phyloP scores from a whole-genome alignment of 2,113 vertebrate genomes.

The Kobus ellipsiprymnus region DNA sequence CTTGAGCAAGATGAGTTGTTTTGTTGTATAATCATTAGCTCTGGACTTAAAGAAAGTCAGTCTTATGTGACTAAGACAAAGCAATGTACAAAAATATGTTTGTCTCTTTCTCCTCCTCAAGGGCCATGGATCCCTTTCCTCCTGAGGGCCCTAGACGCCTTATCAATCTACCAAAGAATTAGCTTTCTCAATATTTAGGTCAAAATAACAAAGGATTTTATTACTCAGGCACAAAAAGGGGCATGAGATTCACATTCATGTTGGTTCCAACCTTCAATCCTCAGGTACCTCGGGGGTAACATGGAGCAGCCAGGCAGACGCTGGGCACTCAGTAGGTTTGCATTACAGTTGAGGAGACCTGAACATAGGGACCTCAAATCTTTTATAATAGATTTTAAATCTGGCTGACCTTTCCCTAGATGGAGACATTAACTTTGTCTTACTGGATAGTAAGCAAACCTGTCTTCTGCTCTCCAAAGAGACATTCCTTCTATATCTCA shows the following conservation, averaged over 20 bases:
- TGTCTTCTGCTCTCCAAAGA: neutral
- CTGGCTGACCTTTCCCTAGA: neutral
- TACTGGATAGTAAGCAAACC: neutral
- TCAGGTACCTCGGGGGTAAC: rapidly evolving
- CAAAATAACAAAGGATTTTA: neutral
- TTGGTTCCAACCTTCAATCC: neutral
- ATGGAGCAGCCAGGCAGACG: neutral
- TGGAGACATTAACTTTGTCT: neutral
- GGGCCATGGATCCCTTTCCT: neutral
- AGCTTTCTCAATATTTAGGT: neutral
- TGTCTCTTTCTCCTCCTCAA: neutral
- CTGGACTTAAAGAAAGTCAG: neutral
- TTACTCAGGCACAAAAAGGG: neutral
- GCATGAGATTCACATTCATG: neutral
- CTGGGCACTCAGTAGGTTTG: neutral
- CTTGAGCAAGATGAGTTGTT: neutral
- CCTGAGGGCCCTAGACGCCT: neutral
- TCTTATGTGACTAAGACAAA: neutral
- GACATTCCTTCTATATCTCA: neutral
- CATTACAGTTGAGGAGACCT: neutral
- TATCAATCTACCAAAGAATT: neutral
- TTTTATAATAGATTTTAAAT: neutral
- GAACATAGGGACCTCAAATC: neutral
- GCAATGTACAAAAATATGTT: neutral
- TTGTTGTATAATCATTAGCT: neutral